Evolutionary conservation across 2,888 invertebrate genomes (phyloP).

Genomic region (Trichopria drosophilae): DNA sequence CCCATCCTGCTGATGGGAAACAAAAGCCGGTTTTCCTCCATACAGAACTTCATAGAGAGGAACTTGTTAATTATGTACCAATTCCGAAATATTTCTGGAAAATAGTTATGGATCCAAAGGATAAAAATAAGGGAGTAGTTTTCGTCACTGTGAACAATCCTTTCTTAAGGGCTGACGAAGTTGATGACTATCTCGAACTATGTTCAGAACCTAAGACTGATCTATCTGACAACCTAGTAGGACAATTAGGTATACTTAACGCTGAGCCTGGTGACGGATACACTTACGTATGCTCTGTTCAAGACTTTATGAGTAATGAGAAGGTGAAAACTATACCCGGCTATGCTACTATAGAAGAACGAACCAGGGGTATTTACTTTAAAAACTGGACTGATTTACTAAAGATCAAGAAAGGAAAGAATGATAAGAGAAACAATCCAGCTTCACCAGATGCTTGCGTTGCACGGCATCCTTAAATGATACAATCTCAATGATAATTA

Average conservation of each 20-base stretch:
- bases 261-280: constrained; percentile 10
- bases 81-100: constrained; percentile 21
- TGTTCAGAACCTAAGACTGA: no score
- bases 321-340: no score
- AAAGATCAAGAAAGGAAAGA: no score
- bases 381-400: no score
- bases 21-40: constrained; percentile 11
- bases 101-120: constrained; percentile 7
- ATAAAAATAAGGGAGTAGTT: constrained; percentile 6
- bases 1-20: constrained; percentile 3
- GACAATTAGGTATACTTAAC: no score
- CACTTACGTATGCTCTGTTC: constrained; percentile 19
- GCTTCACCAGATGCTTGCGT: no score
- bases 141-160: constrained; percentile 20
- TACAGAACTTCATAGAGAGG: not conserved
- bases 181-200: constrained; percentile 12
- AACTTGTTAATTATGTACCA: constrained; percentile 4
- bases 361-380: no score
- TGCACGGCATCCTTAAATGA: no score
- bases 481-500: no score
- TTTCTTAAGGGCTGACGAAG: not conserved
- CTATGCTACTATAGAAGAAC: no score
- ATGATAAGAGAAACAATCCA: no score
- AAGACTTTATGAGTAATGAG: constrained; percentile 16
- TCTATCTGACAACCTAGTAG: no score